Percentiles rank a stretch among this genome's conserved stretches.
These are phyloP conservation scores for Edolisoma coerulescens DNA, from an alignment of 2,113 vertebrate genomes.

Conservation along the genomic window DNA sequence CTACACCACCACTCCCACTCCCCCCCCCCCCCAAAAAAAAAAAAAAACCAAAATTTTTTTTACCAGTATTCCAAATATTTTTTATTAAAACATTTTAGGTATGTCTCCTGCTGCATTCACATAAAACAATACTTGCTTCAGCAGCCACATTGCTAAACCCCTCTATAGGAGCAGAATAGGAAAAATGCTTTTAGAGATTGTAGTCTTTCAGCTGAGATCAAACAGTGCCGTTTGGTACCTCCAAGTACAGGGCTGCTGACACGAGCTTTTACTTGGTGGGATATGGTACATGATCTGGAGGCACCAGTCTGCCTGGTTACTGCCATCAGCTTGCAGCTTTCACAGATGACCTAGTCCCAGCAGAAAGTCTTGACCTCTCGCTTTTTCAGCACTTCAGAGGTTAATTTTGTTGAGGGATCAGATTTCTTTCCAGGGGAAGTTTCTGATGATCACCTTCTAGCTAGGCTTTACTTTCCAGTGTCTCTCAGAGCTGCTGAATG, in stretches of 20 bases:
- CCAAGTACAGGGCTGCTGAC: neutral
- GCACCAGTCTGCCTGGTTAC: constrained; percentile 24
- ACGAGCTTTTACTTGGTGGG: constrained; percentile 1
- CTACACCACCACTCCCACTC: no score
- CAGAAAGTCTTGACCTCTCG: constrained; percentile 55
- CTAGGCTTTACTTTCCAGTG: constrained; percentile 44
- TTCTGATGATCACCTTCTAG: constrained; percentile 67
- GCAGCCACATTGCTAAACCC: neutral
- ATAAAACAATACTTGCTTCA: neutral
- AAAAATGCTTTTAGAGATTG: neutral
- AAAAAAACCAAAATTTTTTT: neutral
- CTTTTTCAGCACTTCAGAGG: constrained; percentile 72
- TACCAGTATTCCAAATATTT: neutral
- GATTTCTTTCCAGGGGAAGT: constrained; percentile 73
- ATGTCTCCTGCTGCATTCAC: neutral
- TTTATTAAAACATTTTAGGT: neutral
- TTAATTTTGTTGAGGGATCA: constrained; percentile 78
- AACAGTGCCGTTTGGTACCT: neutral
- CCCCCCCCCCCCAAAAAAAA: neutral
- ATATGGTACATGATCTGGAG: constrained; percentile 16
- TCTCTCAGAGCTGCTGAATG: constrained; percentile 51
- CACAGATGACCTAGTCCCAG: constrained; percentile 62
- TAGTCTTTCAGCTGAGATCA: neutral
- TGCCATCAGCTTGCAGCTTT: constrained; percentile 28
- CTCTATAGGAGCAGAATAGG: neutral